Evolutionary conservation across 2,113 vertebrate genomes (phyloP).

Genomic region (Struthidea cinerea): DNA sequence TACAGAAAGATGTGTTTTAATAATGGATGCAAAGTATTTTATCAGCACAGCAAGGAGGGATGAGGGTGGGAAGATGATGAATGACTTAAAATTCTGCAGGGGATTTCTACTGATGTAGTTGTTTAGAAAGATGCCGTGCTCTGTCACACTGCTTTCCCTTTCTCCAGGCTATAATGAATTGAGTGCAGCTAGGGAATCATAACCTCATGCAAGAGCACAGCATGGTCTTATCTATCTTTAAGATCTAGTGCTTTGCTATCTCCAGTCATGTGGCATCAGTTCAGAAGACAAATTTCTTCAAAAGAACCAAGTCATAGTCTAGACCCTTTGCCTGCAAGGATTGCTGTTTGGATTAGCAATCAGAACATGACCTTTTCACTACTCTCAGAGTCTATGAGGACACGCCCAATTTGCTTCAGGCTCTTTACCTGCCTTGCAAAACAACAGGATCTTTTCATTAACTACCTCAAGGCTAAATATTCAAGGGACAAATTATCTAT

Average conservation of each 20-base stretch:
- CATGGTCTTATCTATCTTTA: constrained; percentile 10
- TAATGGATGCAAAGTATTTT: constrained; percentile 56
- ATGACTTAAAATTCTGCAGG: constrained; percentile 44
- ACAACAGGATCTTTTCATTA: not conserved
- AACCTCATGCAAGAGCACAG: constrained; percentile 7
- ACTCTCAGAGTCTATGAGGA: not conserved
- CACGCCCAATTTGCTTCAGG: not conserved
- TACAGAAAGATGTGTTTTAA: constrained; percentile 48
- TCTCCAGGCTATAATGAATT: constrained; percentile 36
- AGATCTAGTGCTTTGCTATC: constrained; percentile 10
- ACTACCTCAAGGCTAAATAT: not conserved
- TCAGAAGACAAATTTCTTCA: not conserved
- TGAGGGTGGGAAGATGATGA: constrained; percentile 24
- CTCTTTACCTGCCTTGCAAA: not conserved
- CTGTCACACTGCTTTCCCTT: constrained; percentile 24
- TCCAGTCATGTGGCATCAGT: not conserved
- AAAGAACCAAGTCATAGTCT: not conserved
- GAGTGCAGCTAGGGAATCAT: constrained; percentile 34
- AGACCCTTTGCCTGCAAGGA: not conserved
- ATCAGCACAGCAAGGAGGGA: constrained; percentile 15
- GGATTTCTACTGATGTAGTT: constrained; percentile 7
- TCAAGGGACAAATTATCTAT: not conserved
- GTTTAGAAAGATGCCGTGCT: constrained; percentile 31
- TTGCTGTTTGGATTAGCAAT: not conserved
- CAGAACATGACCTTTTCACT: not conserved